These are phyloP conservation scores for Rhinogobio ventralis DNA, from an alignment of 2,797 vertebrate genomes.

Conservation along the genomic window DNA sequence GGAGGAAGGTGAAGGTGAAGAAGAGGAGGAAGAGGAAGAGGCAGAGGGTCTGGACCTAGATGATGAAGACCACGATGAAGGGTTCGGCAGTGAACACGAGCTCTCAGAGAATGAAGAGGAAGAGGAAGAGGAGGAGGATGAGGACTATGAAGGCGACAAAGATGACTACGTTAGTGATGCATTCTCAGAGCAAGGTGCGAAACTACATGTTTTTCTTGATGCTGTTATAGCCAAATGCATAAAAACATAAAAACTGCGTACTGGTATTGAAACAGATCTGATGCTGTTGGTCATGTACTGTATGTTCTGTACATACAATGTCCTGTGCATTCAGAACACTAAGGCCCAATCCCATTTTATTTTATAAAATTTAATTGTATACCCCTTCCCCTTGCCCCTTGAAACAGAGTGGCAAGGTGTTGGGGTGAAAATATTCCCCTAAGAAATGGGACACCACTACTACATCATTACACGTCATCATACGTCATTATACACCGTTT, in stretches of 20 bases:
- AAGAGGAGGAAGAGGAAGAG: slow-evolving; percentile 79
- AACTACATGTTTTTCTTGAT: neutral
- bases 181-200: slow-evolving; percentile 95
- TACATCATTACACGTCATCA: no score
- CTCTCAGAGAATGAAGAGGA: slow-evolving; percentile 93
- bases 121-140: slow-evolving; percentile 89
- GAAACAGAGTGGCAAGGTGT: no score
- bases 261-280: neutral
- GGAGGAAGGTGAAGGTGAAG: slow-evolving; percentile 78
- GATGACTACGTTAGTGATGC: slow-evolving; percentile 93
- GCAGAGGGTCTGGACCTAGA: slow-evolving; percentile 89
- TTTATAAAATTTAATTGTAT: no score
- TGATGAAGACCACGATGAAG: slow-evolving; percentile 91
- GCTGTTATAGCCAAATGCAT: slow-evolving; percentile 18
- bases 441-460: no score
- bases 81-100: slow-evolving; percentile 96
- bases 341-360: no score
- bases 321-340: neutral
- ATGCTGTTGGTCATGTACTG: neutral
- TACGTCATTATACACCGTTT: no score
- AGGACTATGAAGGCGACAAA: slow-evolving; percentile 84
- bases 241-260: neutral
- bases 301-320: neutral
- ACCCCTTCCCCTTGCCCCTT: no score
- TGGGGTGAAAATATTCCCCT: no score